phyloP scores from a whole-genome alignment of 2,113 vertebrate species.

The Heterocephalus glaber region DNA sequence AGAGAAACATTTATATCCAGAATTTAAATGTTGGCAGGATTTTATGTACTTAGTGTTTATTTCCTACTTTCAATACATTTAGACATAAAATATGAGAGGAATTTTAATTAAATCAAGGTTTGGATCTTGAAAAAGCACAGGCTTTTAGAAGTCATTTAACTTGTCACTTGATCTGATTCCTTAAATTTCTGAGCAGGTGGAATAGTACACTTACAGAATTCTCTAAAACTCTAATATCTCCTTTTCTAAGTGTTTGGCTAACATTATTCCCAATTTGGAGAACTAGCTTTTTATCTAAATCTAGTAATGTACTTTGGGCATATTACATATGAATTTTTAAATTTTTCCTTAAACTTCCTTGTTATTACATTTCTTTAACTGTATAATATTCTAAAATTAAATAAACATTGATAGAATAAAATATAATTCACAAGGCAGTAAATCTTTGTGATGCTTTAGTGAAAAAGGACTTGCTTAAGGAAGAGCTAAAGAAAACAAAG shows the following conservation, averaged over 20 bases:
- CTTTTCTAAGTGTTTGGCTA: background rate
- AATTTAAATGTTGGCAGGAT: constrained; percentile 24
- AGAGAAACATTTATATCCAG: background rate
- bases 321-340: background rate
- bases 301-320: background rate
- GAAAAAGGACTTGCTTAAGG: background rate
- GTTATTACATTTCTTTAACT: constrained; percentile 14
- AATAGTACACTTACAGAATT: background rate
- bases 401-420: background rate
- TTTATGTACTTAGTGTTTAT: background rate
- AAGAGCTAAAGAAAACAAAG: constrained; percentile 36
- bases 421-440: background rate
- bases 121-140: background rate
- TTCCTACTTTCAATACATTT: background rate
- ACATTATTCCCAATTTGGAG: background rate
- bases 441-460: background rate
- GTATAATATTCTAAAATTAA: constrained; percentile 49
- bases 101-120: background rate
- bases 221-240: background rate
- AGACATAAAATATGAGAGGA: background rate
- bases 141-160: background rate
- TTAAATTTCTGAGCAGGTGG: background rate
- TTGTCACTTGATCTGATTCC: background rate
- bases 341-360: background rate
- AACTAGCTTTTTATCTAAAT: background rate